These are phyloP conservation scores for Hydroisotoma schaefferi DNA, from an alignment of 2,888 invertebrate species.

Conservation along the genomic window DNA sequence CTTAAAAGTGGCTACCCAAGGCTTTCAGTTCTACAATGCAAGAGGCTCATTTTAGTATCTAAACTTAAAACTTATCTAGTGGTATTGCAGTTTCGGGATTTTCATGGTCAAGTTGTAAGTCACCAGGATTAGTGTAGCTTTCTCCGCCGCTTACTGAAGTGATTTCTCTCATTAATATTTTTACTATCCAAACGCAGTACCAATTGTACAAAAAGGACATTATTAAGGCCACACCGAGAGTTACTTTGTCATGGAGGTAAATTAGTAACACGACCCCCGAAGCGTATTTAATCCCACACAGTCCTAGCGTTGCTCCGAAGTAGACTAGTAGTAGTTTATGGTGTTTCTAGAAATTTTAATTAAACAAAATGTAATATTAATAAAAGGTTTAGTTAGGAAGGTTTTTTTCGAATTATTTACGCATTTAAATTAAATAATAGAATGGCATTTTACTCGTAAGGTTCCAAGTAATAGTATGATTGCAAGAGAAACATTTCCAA, in stretches of 20 bases:
- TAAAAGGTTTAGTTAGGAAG: background rate
- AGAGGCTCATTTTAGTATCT: background rate
- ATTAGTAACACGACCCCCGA: constrained; percentile 11
- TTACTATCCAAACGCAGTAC: constrained; percentile 40
- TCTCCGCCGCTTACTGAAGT: constrained; percentile 17
- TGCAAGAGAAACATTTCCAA: constrained; percentile 1
- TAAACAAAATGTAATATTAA: background rate
- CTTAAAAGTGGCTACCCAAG: too few species aligned
- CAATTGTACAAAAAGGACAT: constrained; percentile 27
- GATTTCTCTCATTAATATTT: constrained; percentile 36
- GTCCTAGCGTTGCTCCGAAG: constrained; percentile 22
- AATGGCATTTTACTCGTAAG: constrained; percentile 1
- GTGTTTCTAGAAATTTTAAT: constrained; percentile 18
- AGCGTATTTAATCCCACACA: background rate
- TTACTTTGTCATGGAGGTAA: constrained; percentile 15
- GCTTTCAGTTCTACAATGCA: too few species aligned
- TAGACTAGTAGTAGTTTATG: constrained; percentile 25
- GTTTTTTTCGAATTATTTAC: too few species aligned
- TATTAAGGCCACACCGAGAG: constrained; percentile 12
- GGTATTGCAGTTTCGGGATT: background rate
- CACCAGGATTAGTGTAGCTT: background rate
- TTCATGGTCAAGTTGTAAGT: constrained; percentile 8
- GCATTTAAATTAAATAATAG: too few species aligned
- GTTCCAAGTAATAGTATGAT: constrained; percentile 9
- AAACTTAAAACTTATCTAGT: constrained; percentile 11